Conservation (phyloP, 2,888 invertebrate genomes). For the Standfussiana lucernea region DNA sequence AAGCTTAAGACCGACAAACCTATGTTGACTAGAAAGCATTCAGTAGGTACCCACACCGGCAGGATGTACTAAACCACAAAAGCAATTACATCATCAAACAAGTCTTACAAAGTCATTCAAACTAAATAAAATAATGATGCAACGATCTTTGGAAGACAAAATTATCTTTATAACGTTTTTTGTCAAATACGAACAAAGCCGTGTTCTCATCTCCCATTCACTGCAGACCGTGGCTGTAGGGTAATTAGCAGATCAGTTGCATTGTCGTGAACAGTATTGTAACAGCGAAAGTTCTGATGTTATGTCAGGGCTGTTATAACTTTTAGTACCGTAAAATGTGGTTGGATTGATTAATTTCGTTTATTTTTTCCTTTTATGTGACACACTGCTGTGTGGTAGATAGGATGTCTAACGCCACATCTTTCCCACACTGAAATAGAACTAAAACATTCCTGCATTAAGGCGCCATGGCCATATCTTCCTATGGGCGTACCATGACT, state of each 20-base stretch:
- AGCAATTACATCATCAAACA: slow-evolving; percentile 10
- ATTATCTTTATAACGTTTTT: slow-evolving; percentile 12
- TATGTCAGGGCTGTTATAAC: slow-evolving; percentile 15
- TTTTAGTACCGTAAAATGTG: not conserved
- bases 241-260: slow-evolving; percentile 57
- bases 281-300: slow-evolving; percentile 19
- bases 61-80: not conserved
- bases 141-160: slow-evolving; percentile 37
- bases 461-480: too few species aligned
- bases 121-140: slow-evolving; percentile 23
- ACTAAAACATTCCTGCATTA: too few species aligned
- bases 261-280: slow-evolving; percentile 45
- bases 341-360: not conserved
- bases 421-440: too few species aligned
- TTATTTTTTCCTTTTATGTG: too few species aligned
- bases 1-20: not conserved
- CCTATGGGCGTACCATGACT: too few species aligned
- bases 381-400: too few species aligned
- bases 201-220: slow-evolving; percentile 47
- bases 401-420: too few species aligned
- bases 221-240: slow-evolving; percentile 18
- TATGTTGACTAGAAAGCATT: not conserved
- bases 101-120: slow-evolving; percentile 21
- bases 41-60: not conserved
- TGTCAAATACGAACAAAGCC: slow-evolving; percentile 20